Percentiles rank a stretch among this genome's conserved stretches.
Evolutionary conservation across 2,888 invertebrate species (phyloP).

Genomic region (Folsomia candida): DNA sequence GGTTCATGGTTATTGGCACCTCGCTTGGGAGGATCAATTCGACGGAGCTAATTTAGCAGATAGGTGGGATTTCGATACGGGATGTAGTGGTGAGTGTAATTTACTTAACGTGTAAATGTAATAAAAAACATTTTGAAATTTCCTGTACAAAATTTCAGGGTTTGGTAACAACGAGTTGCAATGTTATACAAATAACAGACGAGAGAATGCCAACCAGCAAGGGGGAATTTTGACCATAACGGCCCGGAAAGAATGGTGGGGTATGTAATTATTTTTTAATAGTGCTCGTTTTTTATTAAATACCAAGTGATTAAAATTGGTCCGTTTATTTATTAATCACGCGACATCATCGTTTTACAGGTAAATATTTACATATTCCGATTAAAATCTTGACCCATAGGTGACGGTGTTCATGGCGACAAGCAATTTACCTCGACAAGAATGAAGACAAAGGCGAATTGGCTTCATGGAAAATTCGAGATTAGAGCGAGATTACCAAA

Average conservation of each 20-base stretch:
- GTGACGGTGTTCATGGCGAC: conserved; percentile 31
- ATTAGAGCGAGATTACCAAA: conserved; percentile 44
- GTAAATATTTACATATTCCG: not conserved
- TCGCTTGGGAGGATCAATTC: conserved; percentile 44
- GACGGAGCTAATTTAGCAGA: conserved; percentile 43
- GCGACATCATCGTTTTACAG: no score
- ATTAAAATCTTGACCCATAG: conserved; percentile 15
- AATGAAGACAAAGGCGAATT: conserved; percentile 40
- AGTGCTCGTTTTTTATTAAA: no score
- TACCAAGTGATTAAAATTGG: no score
- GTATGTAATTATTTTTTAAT: conserved; percentile 26
- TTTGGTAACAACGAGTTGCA: conserved; percentile 47
- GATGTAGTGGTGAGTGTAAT: no score
- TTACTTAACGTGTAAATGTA: no score
- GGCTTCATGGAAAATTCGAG: conserved; percentile 44
- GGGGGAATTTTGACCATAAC: conserved; percentile 36
- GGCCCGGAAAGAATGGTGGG: conserved; percentile 39
- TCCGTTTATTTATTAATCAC: no score
- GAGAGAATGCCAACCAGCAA: conserved; percentile 40
- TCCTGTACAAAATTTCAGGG: no score
- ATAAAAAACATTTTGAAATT: no score
- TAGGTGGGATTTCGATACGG: conserved; percentile 43
- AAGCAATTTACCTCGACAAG: conserved; percentile 46
- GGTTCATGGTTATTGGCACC: conserved; percentile 15
- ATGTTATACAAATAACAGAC: conserved; percentile 44